Evolutionary conservation across 1,140 invertebrate genomes (phyloP).

Genomic region (Heliconius congener): DNA sequence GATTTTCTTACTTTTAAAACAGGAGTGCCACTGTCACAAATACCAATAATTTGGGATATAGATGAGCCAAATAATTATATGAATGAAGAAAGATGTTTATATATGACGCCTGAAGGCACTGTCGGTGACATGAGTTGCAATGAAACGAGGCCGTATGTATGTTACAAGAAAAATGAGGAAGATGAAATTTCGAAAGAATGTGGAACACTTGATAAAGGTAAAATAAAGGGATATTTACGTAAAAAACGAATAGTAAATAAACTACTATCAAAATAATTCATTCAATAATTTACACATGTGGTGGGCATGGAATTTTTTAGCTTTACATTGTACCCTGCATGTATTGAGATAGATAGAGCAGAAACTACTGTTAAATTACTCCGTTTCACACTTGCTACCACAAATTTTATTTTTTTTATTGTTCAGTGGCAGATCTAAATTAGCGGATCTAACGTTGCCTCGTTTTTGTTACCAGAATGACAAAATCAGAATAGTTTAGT

Average conservation of each 20-base stretch:
- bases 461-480: too few species aligned
- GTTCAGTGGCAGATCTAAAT: too few species aligned
- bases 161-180: conserved; percentile 16
- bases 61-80: conserved; percentile 17
- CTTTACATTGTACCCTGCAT: not conserved
- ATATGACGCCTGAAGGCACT: conserved; percentile 1
- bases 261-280: too few species aligned
- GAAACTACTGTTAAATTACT: too few species aligned
- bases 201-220: not conserved
- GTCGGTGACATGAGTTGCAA: conserved; percentile 14
- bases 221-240: too few species aligned
- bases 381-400: too few species aligned
- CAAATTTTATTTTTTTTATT: too few species aligned
- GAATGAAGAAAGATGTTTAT: conserved; percentile 16
- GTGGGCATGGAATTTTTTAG: too few species aligned
- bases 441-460: too few species aligned
- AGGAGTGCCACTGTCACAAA: conserved; percentile 15
- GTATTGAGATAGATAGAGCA: not conserved
- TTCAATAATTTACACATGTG: too few species aligned
- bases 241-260: too few species aligned
- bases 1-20: not conserved
- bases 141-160: conserved; percentile 15
- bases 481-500: too few species aligned
- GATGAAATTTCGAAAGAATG: not conserved
- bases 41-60: not conserved